Evolutionary conservation across 2,113 vertebrate genomes (phyloP).

Genomic region (Bagarius yarrelli): DNA sequence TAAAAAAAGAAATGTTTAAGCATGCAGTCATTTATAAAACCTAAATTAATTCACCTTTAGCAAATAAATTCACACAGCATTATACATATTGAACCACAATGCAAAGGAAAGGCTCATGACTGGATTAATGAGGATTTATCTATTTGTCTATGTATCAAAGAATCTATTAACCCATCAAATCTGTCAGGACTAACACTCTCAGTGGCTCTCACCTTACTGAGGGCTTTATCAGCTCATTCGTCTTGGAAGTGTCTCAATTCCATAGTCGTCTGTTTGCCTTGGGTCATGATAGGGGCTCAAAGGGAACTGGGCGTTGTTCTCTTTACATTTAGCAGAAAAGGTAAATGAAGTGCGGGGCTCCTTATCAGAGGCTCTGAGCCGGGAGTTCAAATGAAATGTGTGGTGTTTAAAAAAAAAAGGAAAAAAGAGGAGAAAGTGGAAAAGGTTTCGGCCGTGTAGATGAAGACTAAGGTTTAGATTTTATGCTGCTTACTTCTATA

Average conservation of each 20-base stretch:
- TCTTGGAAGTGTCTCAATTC: slow-evolving; percentile 47
- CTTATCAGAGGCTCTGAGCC: slow-evolving; percentile 82
- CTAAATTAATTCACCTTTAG: not conserved
- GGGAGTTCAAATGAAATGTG: slow-evolving; percentile 66
- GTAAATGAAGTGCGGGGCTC: slow-evolving; percentile 74
- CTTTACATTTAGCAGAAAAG: slow-evolving; percentile 74
- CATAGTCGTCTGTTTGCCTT: slow-evolving; percentile 37
- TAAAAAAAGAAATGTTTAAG: not conserved
- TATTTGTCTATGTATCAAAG: slow-evolving; percentile 1
- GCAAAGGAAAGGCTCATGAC: not conserved
- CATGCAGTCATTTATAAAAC: not conserved
- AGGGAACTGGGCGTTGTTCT: slow-evolving; percentile 75
- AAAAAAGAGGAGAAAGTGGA: slow-evolving; percentile 71
- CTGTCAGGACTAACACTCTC: slow-evolving; percentile 39
- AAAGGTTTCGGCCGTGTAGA: slow-evolving; percentile 73
- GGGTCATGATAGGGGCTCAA: slow-evolving; percentile 60
- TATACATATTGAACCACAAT: not conserved
- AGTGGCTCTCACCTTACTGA: slow-evolving; percentile 25
- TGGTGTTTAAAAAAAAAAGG: slow-evolving; percentile 21
- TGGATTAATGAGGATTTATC: slow-evolving; percentile 2
- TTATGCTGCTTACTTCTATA: not conserved
- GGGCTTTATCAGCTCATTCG: slow-evolving; percentile 46
- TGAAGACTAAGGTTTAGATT: slow-evolving; percentile 69
- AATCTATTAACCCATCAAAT: slow-evolving; percentile 27
- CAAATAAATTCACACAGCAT: not conserved